A percentile compares a stretch with the other conserved stretches of the same genome.
These are phyloP conservation scores for Amblyjoppa proteus DNA, from an alignment of 2,888 invertebrate species.

Conservation along the genomic window DNA sequence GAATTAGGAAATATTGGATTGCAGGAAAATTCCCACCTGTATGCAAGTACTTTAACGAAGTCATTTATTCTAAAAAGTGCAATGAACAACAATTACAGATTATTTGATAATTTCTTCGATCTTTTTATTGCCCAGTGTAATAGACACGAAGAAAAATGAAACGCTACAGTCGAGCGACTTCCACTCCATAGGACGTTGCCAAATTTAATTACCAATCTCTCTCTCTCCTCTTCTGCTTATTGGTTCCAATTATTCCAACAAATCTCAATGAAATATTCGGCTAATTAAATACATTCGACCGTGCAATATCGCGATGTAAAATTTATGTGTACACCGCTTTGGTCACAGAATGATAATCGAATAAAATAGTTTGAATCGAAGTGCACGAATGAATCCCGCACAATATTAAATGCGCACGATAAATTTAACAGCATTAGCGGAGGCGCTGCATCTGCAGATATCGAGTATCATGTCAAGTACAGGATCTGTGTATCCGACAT, in stretches of 20 bases:
- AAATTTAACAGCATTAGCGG: constrained; percentile 1
- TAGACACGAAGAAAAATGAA: neutral
- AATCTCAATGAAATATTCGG: neutral
- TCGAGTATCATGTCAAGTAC: constrained; percentile 14
- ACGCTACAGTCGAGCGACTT: neutral
- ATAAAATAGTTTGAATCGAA: neutral
- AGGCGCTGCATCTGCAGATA: neutral
- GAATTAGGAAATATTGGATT: no score
- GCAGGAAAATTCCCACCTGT: no score
- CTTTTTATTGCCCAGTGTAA: neutral
- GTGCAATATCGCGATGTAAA: neutral
- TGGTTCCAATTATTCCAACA: neutral
- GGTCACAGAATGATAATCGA: neutral
- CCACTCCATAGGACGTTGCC: neutral
- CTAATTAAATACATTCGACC: neutral
- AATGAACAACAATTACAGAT: neutral
- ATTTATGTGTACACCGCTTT: neutral
- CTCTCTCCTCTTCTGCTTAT: neutral
- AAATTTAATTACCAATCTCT: neutral
- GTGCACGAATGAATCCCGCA: neutral
- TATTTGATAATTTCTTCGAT: neutral
- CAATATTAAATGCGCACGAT: neutral
- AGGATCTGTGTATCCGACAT: constrained; percentile 16
- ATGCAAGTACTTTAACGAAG: no score
- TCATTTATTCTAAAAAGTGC: no score